Conservation (phyloP, 2,113 vertebrate species). For the Megaceryle torquata region DNA sequence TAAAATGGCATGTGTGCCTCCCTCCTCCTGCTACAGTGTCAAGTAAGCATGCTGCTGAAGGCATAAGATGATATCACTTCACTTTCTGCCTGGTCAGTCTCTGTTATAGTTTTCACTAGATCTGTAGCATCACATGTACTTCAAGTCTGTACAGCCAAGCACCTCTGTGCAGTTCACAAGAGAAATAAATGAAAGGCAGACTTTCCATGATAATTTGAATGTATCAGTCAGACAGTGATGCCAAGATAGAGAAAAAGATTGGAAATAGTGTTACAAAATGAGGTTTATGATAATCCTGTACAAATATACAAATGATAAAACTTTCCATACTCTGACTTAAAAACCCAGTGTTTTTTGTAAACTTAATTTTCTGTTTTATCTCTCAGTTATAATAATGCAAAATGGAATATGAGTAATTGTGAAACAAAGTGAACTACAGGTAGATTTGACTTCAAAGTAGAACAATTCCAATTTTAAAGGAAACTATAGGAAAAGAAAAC, state of each 20-base stretch:
- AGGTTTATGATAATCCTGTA: background rate
- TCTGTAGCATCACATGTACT: background rate
- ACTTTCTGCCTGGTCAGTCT: background rate
- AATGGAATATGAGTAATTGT: background rate
- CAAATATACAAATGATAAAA: background rate
- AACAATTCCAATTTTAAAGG: background rate
- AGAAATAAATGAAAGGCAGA: conserved; percentile 10
- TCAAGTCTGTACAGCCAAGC: conserved; percentile 22
- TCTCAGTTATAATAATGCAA: background rate
- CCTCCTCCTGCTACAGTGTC: background rate
- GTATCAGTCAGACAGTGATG: background rate
- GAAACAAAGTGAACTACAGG: background rate
- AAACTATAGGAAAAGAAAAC: background rate
- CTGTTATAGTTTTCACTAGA: background rate
- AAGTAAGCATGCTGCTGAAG: background rate
- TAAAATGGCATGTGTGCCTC: background rate
- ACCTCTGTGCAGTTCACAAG: background rate
- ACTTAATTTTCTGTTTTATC: background rate
- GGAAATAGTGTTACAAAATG: background rate
- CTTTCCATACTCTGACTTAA: background rate
- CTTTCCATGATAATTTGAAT: background rate
- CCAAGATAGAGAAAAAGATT: background rate
- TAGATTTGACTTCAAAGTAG: background rate
- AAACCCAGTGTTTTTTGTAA: background rate
- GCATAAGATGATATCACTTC: background rate